Percentiles rank a stretch among this genome's conserved stretches.
Conservation (phyloP, 37 sponge, comb jelly and placozoan species). For the Lycopodina hypogea region DNA sequence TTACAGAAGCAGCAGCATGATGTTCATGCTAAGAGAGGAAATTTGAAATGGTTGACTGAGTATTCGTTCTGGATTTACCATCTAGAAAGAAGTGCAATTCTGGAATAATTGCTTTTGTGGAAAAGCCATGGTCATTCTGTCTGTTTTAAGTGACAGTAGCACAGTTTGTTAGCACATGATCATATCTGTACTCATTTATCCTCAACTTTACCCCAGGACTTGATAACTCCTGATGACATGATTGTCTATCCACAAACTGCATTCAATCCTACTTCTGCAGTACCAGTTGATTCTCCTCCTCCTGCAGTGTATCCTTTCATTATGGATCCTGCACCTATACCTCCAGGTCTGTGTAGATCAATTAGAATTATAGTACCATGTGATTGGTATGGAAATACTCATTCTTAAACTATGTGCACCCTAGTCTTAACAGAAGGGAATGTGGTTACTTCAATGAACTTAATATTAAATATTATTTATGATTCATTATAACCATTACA, state of each 20-base stretch:
- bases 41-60: conserved; percentile 1
- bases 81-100: neutral
- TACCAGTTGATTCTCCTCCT: no score
- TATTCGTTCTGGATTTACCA: neutral
- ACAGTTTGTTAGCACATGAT: conserved; percentile 5
- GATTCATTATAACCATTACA: no score
- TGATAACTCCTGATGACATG: neutral
- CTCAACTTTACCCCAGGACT: neutral
- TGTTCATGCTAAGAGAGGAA: neutral
- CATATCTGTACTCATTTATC: neutral
- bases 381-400: no score
- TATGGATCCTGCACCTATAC: neutral
- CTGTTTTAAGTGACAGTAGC: neutral
- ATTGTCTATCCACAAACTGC: no score
- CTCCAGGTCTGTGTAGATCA: no score
- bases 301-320: neutral
- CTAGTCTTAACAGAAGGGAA: no score
- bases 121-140: conserved; percentile 10
- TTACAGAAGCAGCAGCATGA: conserved; percentile 5
- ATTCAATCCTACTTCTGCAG: no score
- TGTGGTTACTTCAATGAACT: no score
- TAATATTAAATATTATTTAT: no score
- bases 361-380: no score
- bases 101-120: neutral
- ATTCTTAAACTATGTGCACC: no score